Percentiles rank a stretch among this genome's conserved stretches.
Evolutionary conservation across 1,140 invertebrate species (phyloP).

Genomic region (Trachymyrmex cornetzi): DNA sequence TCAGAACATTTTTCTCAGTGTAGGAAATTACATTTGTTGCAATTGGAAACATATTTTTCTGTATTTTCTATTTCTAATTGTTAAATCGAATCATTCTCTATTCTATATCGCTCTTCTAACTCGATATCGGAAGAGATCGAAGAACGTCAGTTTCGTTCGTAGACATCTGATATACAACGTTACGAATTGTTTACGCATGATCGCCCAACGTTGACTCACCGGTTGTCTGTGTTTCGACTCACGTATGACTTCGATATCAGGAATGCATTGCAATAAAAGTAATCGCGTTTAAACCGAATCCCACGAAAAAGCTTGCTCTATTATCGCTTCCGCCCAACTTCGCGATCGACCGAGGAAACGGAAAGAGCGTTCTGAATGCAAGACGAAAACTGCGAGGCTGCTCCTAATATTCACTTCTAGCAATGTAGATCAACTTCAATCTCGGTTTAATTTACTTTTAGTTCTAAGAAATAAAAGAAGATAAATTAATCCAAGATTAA

Average conservation of each 20-base stretch:
- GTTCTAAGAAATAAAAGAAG: too few species aligned
- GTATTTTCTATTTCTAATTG: neutral
- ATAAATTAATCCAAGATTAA: too few species aligned
- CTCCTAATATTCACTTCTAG: too few species aligned
- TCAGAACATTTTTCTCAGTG: neutral
- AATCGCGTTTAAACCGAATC: neutral
- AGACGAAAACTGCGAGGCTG: neutral
- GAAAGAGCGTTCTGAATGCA: neutral
- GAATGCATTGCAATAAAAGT: conserved; percentile 25
- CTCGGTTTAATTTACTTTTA: too few species aligned
- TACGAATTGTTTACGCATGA: conserved; percentile 36
- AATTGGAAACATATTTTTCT: neutral
- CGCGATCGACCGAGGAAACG: neutral
- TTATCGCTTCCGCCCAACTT: neutral
- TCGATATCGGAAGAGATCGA: conserved; percentile 9
- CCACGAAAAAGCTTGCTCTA: neutral
- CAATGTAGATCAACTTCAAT: too few species aligned
- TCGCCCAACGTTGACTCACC: conserved; percentile 18
- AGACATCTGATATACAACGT: neutral
- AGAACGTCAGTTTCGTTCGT: neutral
- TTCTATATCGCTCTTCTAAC: too few species aligned
- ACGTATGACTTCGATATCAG: conserved; percentile 17
- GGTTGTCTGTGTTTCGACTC: neutral
- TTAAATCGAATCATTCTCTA: neutral
- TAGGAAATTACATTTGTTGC: neutral